Evolutionary conservation across 2,797 vertebrate species (phyloP).

Genomic region (Artibeus lituratus): DNA sequence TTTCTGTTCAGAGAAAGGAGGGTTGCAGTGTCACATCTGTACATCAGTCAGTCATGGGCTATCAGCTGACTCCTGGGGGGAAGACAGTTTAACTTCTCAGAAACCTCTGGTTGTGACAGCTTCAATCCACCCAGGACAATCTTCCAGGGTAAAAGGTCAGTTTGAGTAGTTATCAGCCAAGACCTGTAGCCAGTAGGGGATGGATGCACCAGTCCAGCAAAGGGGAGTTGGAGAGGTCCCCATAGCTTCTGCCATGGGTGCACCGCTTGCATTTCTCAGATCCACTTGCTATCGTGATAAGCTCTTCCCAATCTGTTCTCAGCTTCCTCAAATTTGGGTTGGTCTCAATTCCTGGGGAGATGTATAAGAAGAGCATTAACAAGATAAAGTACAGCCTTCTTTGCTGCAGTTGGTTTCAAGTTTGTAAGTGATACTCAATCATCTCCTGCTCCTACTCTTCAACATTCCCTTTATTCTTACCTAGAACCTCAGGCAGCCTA

Average conservation of each 20-base stretch:
- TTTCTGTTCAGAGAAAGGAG: not conserved
- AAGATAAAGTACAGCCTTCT: not conserved
- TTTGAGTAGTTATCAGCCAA: not conserved
- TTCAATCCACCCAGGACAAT: not conserved
- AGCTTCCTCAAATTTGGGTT: not conserved
- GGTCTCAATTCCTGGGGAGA: not conserved
- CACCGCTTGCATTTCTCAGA: not conserved
- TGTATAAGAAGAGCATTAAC: not conserved
- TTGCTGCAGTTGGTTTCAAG: not conserved
- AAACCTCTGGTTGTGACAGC: not conserved
- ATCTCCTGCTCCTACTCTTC: not conserved
- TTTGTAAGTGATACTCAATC: not conserved
- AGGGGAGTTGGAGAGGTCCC: not conserved
- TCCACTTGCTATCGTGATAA: not conserved
- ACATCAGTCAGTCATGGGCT: not conserved
- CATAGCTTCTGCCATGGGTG: not conserved
- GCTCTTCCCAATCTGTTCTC: not conserved
- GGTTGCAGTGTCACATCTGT: rapidly evolving
- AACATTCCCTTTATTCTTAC: not conserved
- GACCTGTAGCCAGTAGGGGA: not conserved
- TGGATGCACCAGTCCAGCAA: rapidly evolving
- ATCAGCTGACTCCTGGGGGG: not conserved
- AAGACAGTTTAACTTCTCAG: not conserved
- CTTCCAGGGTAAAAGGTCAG: not conserved
- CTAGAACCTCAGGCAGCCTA: not conserved